Base-by-base conservation (phyloP, 2,888 invertebrate genomes). In the Drosophila borealis region DNA sequence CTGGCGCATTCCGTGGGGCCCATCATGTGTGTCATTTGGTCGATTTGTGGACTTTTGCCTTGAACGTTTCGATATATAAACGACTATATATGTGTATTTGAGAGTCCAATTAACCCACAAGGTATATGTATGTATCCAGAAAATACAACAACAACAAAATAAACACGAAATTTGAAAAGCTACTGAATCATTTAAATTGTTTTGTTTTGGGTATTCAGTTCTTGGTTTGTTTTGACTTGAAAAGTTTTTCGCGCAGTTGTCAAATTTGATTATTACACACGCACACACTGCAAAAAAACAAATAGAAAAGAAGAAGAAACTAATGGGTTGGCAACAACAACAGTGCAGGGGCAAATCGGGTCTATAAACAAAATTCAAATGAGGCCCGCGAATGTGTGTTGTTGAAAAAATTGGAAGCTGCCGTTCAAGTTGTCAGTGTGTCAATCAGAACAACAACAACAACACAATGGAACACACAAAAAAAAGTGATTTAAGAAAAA, bases 1-100 rank as follows among this genome's bases (percentile, higher is more conserved):
- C 88, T 89, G 60, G 89, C 83, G 60, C 90, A 91, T 69, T 92
- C 92, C 37, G 91, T 90, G 57, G 90, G 87, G 53, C 91, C 91
- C 89, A 90, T 89, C 68, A 88, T 73, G 73, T 90, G 86, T 68
- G 91, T 81, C 85, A 90, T 83, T 62, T 86, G 77, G 61, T 77
- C 79, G 56, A 25, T 37, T 53, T 56, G 19, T 11, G 21, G n/a
- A 14, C 25, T 17, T 41, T 8, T 21, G 11, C 17, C 9, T 33
- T n/a, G 39, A n/a, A 36, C 11, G 14, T 36, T 17, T 19, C 65
- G 46, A 39, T 41, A 36, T 34, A 4, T 19, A 10, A 10, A 14
- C 34, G 17, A 13, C n/a, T 36, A n/a, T 36, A 8, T 33, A 2
- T 14, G 10, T 25, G 8, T 10, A 9, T 3, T 42, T 29, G 25